These are phyloP conservation scores for Lingula anatina DNA, from an alignment of 2,888 invertebrate species.

Conservation along the genomic window DNA sequence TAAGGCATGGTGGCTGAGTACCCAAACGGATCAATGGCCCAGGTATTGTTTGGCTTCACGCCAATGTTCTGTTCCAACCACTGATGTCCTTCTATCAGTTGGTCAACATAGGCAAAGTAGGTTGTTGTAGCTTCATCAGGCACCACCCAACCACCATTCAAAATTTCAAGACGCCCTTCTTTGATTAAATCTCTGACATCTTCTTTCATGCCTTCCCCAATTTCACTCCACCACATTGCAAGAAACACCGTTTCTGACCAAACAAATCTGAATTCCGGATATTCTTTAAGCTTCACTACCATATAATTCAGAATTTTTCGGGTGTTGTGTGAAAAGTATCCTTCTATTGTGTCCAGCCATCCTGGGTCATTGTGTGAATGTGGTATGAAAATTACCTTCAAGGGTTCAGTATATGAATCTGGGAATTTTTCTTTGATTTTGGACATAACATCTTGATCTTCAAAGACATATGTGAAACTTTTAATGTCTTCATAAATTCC, in stretches of 20 bases:
- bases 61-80: slow-evolving; percentile 56
- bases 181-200: slow-evolving; percentile 34
- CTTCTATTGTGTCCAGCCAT: slow-evolving; percentile 93
- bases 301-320: slow-evolving; percentile 87
- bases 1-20: slow-evolving; percentile 48
- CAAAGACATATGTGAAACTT: too few relatives aligned
- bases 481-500: too few relatives aligned
- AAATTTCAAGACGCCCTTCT: slow-evolving; percentile 46
- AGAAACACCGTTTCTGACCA: slow-evolving; percentile 51
- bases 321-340: slow-evolving; percentile 76
- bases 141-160: slow-evolving; percentile 48
- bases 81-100: slow-evolving; percentile 48
- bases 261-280: slow-evolving; percentile 62
- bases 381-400: slow-evolving; percentile 68
- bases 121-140: slow-evolving; percentile 49
- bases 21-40: slow-evolving; percentile 51
- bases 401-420: not conserved
- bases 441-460: too few relatives aligned
- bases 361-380: slow-evolving; percentile 98
- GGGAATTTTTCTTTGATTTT: too few relatives aligned
- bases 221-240: slow-evolving; percentile 48
- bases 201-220: slow-evolving; percentile 33
- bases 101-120: slow-evolving; percentile 44
- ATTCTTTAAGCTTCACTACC: slow-evolving; percentile 76
- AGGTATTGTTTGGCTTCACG: slow-evolving; percentile 43